Evolutionary conservation across 92 coral and sea anemone species (phyloP).

Genomic region (Porites lobata): DNA sequence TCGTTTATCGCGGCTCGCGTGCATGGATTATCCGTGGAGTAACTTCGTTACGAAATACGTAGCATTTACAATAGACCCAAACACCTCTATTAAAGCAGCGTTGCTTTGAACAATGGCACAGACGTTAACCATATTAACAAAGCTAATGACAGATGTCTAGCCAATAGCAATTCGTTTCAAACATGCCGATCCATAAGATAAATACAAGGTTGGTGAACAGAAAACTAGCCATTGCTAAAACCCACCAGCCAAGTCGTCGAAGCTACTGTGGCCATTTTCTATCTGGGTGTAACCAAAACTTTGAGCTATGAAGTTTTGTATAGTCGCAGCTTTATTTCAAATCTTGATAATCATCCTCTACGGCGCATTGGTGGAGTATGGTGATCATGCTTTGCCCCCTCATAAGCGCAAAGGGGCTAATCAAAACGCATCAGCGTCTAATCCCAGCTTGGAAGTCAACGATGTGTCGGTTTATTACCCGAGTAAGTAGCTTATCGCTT

Average conservation of each 20-base stretch:
- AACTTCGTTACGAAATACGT: not conserved
- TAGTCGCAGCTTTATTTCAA: constrained; percentile 68
- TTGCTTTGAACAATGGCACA: not conserved
- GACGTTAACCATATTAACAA: not conserved
- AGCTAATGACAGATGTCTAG: not conserved
- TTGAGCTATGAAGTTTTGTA: constrained; percentile 64
- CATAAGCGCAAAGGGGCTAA: not conserved
- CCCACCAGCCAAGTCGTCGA: too few species aligned
- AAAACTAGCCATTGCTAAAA: too few species aligned
- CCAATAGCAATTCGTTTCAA: not conserved
- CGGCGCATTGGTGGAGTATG: constrained; percentile 74
- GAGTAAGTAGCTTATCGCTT: not conserved
- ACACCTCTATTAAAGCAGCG: not conserved
- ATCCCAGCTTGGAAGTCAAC: not conserved
- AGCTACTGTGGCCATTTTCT: not conserved
- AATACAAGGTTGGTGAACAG: not conserved
- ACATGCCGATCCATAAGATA: not conserved
- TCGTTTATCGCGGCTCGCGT: too few species aligned
- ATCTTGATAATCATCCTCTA: constrained; percentile 66
- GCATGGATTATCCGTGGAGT: too few species aligned
- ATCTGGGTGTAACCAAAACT: not conserved
- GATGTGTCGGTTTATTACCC: constrained; percentile 1
- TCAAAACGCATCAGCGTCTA: not conserved
- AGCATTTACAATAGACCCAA: not conserved
- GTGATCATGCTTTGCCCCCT: constrained; percentile 66